Evolutionary conservation across 2,113 vertebrate species (phyloP).

Genomic region (Ondatra zibethicus): DNA sequence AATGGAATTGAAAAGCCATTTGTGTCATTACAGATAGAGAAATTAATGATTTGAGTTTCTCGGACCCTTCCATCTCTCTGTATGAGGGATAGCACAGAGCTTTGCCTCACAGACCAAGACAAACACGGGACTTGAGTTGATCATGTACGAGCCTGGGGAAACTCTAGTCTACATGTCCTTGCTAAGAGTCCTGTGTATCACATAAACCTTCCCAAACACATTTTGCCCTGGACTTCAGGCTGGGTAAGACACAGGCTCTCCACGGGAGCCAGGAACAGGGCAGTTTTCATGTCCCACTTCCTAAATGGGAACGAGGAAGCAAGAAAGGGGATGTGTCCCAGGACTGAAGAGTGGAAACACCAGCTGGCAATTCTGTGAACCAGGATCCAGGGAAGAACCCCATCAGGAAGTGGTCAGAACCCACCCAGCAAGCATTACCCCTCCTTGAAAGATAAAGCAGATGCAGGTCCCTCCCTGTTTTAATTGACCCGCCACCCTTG

Average conservation of each 20-base stretch:
- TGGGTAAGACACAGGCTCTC: neutral
- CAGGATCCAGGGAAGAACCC: neutral
- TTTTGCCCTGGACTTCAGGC: neutral
- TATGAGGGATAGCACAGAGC: neutral
- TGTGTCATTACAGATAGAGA: slow-evolving; percentile 49
- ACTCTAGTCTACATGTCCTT: slow-evolving; percentile 34
- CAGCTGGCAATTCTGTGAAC: neutral
- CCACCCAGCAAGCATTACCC: neutral
- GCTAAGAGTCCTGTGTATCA: neutral
- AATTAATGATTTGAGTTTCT: slow-evolving; percentile 26
- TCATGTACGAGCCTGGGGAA: slow-evolving; percentile 39
- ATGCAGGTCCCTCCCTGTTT: neutral
- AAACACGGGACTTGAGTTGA: neutral
- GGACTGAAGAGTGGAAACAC: neutral
- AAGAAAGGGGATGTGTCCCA: neutral
- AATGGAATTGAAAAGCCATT: slow-evolving; percentile 70
- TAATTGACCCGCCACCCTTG: neutral
- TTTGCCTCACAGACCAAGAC: slow-evolving; percentile 2
- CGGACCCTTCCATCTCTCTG: neutral
- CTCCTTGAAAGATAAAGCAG: neutral
- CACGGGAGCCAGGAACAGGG: neutral
- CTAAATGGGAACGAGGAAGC: neutral
- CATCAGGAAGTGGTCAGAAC: too few relatives aligned
- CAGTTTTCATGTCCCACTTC: neutral
- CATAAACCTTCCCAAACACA: neutral